A percentile compares a stretch with the other conserved stretches of the same genome.
Evolutionary conservation across 2,888 invertebrate genomes (phyloP).

Genomic region (Smittia sp.): DNA sequence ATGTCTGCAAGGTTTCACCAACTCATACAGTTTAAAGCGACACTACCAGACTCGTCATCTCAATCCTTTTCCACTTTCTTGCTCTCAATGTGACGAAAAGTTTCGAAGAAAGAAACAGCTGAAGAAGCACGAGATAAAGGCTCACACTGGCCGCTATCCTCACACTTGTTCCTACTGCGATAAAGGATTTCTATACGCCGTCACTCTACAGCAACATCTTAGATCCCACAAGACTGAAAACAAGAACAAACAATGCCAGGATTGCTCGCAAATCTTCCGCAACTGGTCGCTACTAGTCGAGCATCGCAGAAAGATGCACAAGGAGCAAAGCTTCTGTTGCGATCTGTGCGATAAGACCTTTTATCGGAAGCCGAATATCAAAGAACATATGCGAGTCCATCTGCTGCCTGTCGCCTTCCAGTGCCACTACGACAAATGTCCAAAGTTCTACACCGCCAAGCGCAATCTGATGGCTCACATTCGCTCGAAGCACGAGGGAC

Average conservation of each 20-base stretch:
- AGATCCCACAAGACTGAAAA: conserved; percentile 45
- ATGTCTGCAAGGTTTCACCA: conserved; percentile 57
- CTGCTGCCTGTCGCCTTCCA: conserved; percentile 44
- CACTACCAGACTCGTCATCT: conserved; percentile 58
- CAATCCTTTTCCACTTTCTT: conserved; percentile 54
- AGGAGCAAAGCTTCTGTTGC: too few species aligned
- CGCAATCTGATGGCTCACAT: conserved; percentile 60
- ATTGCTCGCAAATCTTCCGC: conserved; percentile 55
- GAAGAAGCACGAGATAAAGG: conserved; percentile 57
- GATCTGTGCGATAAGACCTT: conserved; percentile 47
- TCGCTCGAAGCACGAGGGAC: conserved; percentile 55
- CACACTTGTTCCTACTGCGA: conserved; percentile 56
- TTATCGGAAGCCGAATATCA: conserved; percentile 43
- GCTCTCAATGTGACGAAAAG: conserved; percentile 55
- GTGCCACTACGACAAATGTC: conserved; percentile 52
- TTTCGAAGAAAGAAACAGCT: conserved; percentile 61
- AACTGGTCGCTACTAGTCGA: conserved; percentile 56
- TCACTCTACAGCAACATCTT: conserved; percentile 56
- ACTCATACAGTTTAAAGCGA: conserved; percentile 58
- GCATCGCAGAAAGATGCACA: conserved; percentile 49
- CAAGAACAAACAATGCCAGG: conserved; percentile 55
- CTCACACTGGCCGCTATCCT: conserved; percentile 51
- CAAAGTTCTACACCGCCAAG: conserved; percentile 56
- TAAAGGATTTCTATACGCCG: conserved; percentile 55
- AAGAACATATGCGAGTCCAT: conserved; percentile 47